A percentile compares a stretch with the other conserved stretches of the same genome.
Evolutionary conservation across 2,113 vertebrate species (phyloP).

Genomic region (Hippocampus barbouri): DNA sequence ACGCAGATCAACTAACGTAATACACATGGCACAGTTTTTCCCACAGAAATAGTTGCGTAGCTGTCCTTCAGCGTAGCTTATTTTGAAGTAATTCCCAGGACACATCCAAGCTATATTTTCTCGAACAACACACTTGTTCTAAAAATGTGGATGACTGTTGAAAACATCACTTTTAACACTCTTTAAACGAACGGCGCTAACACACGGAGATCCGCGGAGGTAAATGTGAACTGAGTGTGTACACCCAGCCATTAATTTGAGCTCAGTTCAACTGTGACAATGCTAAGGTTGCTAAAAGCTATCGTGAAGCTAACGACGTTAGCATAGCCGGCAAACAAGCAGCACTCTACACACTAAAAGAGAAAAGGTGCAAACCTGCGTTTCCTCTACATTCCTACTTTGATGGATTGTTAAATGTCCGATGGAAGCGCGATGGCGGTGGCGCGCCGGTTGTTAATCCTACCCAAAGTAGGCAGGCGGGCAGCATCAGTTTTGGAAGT

Average conservation of each 20-base stretch:
- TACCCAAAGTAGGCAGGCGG: slow-evolving; percentile 4
- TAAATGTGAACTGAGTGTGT: not conserved
- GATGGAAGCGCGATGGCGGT: slow-evolving; percentile 16
- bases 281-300: slow-evolving; percentile 43
- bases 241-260: not conserved
- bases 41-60: not conserved
- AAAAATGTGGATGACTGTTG: slow-evolving; percentile 10
- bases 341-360: slow-evolving; percentile 6
- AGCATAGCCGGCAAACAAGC: slow-evolving; percentile 50
- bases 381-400: slow-evolving; percentile 8
- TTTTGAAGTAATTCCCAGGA: slow-evolving; percentile 41
- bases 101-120: not conserved
- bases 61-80: slow-evolving; percentile 22
- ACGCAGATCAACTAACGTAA: not conserved
- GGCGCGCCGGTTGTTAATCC: not conserved
- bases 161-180: slow-evolving; percentile 4
- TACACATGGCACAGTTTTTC: not conserved
- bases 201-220: not conserved
- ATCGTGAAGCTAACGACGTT: slow-evolving; percentile 46
- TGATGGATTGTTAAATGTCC: not conserved
- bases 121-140: slow-evolving; percentile 28
- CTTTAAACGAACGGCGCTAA: not conserved
- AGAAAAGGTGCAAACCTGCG: slow-evolving; percentile 38
- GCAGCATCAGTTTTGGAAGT: slow-evolving; percentile 49
- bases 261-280: slow-evolving; percentile 8